A percentile compares a stretch with the other conserved stretches of the same genome.
Evolutionary conservation across 2,113 vertebrate species (phyloP).

Genomic region (Ceyx cyanopectus): DNA sequence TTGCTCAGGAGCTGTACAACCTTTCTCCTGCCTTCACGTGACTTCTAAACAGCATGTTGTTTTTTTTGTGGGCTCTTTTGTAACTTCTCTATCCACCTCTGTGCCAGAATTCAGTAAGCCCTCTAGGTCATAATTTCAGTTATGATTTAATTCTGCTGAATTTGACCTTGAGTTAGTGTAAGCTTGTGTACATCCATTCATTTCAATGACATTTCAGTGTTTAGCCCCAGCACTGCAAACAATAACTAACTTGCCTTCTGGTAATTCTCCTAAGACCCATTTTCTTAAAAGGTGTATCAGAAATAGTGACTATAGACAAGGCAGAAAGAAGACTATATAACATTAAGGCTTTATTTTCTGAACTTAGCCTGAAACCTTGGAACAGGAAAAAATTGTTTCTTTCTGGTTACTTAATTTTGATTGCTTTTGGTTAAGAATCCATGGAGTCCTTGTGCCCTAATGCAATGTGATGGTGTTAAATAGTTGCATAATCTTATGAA

Average conservation of each 20-base stretch:
- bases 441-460: not conserved
- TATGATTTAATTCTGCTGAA: not conserved
- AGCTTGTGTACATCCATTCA: not conserved
- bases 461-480: not conserved
- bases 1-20: not conserved
- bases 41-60: not conserved
- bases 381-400: not conserved
- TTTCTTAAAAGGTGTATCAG: not conserved
- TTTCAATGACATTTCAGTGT: not conserved
- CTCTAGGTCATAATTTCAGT: not conserved
- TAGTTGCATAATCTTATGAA: not conserved
- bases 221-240: not conserved
- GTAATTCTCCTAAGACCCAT: not conserved
- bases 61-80: not conserved
- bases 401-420: not conserved
- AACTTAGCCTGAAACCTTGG: not conserved
- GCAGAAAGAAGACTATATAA: not conserved
- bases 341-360: not conserved
- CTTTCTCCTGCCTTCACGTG: not conserved
- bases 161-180: not conserved
- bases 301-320: not conserved
- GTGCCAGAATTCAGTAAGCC: not conserved
- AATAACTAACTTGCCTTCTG: not conserved
- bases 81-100: not conserved
- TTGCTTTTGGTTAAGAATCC: not conserved